phyloP scores from a whole-genome alignment of 2,797 vertebrate species.

The Adelosebastes latens region DNA sequence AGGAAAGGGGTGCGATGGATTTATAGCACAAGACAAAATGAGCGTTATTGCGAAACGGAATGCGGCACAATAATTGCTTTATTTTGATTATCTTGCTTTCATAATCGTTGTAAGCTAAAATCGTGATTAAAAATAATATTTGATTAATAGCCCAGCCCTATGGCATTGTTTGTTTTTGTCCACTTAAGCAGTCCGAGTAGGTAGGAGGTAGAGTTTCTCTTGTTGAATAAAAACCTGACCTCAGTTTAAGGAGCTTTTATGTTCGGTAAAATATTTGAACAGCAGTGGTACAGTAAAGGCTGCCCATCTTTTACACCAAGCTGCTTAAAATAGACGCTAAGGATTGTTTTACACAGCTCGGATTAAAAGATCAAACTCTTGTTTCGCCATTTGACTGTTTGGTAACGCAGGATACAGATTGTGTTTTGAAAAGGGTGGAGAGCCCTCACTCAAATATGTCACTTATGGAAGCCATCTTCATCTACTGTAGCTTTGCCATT shows the following conservation, averaged over 20 bases:
- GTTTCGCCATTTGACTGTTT: not conserved
- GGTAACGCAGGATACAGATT: not conserved
- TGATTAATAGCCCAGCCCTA: too few relatives aligned
- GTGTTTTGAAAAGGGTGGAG: not conserved
- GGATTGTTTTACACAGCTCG: not conserved
- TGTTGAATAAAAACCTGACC: not conserved
- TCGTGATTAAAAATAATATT: too few relatives aligned
- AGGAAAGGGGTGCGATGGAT: too few relatives aligned
- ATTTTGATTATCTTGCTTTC: too few relatives aligned
- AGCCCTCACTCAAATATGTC: not conserved
- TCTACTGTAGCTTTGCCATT: not conserved
- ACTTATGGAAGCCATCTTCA: slow-evolving; percentile 41
- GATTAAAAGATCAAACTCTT: not conserved
- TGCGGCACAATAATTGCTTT: rapidly evolving
- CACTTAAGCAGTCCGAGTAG: too few relatives aligned
- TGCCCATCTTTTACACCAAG: not conserved
- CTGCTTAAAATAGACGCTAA: not conserved
- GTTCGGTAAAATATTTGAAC: not conserved
- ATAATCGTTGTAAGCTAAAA: too few relatives aligned
- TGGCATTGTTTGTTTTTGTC: too few relatives aligned
- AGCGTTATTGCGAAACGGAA: too few relatives aligned
- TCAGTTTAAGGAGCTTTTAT: not conserved
- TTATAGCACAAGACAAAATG: too few relatives aligned
- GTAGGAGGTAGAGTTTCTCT: not conserved
- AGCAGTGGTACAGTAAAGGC: not conserved